These are phyloP conservation scores for Hippolais icterina DNA, from an alignment of 2,113 vertebrate genomes.

Conservation along the genomic window DNA sequence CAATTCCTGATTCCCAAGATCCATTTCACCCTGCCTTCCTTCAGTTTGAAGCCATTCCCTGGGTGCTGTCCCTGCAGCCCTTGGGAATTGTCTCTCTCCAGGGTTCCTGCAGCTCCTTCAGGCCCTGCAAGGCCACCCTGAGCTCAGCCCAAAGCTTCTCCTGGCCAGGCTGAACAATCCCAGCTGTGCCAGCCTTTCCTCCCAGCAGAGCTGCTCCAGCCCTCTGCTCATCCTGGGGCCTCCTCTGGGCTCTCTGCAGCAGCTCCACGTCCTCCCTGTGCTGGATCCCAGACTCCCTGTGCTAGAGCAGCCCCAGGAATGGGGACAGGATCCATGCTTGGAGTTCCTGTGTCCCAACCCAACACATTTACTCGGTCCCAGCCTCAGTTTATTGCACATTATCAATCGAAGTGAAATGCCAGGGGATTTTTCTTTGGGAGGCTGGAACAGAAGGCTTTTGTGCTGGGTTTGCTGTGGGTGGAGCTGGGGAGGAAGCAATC, in stretches of 20 bases:
- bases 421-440: neutral
- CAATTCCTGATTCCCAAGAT: neutral
- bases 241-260: neutral
- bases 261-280: neutral
- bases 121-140: neutral
- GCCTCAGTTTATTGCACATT: neutral
- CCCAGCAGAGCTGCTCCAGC: neutral
- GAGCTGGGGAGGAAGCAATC: neutral
- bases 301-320: neutral
- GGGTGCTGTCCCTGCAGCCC: neutral
- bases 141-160: neutral
- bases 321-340: neutral
- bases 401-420: neutral
- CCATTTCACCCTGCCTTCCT: neutral
- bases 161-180: neutral
- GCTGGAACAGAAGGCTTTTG: slow-evolving; percentile 13
- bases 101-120: neutral
- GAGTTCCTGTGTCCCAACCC: neutral
- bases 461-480: slow-evolving; percentile 1
- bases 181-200: neutral
- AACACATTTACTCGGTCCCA: neutral
- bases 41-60: neutral
- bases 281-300: neutral
- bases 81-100: neutral
- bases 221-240: neutral